A percentile compares a stretch with the other conserved stretches of the same genome.
These are phyloP conservation scores for Liopterus haemorrhoidalis DNA, from an alignment of 2,888 invertebrate genomes.

Conservation along the genomic window DNA sequence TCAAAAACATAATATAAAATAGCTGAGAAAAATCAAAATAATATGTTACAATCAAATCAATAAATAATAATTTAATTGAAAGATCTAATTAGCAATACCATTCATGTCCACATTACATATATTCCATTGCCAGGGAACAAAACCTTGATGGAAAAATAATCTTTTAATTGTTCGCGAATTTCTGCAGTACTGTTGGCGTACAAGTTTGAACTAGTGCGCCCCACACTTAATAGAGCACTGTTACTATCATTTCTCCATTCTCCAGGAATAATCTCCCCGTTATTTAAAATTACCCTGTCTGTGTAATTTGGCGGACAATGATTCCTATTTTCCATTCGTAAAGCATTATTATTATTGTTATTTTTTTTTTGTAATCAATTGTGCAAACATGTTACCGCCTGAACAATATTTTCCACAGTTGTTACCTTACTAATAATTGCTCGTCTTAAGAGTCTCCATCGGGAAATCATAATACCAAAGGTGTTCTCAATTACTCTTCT, in stretches of 20 bases:
- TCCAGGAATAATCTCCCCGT: constrained; percentile 1
- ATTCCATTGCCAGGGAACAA: constrained; percentile 9
- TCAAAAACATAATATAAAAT: no score
- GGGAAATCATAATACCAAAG: constrained; percentile 6
- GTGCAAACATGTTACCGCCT: constrained; percentile 9
- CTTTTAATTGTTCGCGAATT: constrained; percentile 6
- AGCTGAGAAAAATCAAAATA: no score
- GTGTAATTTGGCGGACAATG: constrained; percentile 5
- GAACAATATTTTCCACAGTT: constrained; percentile 8
- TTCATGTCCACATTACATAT: constrained; percentile 6
- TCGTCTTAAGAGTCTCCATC: constrained; percentile 1
- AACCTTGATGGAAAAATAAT: constrained; percentile 4
- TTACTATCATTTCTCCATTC: constrained; percentile 2
- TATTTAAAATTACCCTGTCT: constrained; percentile 1
- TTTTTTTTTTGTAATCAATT: constrained; percentile 4
- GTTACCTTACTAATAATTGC: constrained; percentile 4
- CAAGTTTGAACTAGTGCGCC: no score
- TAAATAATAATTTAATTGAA: no score
- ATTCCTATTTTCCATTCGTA: neutral
- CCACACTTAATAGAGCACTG: constrained; percentile 2
- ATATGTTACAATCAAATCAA: no score
- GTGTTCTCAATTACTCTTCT: constrained; percentile 6
- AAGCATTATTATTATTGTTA: no score
- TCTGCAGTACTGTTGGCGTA: neutral
- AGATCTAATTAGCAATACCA: constrained; percentile 1